A percentile compares a stretch with the other conserved stretches of the same genome.
phyloP scores from a whole-genome alignment of 2,797 vertebrate genomes.

The Emys orbicularis region DNA sequence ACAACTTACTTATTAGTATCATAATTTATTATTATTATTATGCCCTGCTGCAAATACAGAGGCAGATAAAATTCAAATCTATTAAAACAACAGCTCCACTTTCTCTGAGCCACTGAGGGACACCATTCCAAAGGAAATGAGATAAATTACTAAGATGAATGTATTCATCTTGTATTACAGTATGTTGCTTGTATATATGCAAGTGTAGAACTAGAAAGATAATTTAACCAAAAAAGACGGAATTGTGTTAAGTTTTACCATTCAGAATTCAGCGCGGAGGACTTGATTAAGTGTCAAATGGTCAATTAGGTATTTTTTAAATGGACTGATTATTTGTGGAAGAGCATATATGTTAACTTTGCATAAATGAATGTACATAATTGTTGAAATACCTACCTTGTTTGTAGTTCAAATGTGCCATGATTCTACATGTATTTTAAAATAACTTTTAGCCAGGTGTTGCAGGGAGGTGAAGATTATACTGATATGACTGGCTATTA shows the following conservation, averaged over 20 bases:
- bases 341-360: not conserved
- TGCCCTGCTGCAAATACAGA: constrained; percentile 75
- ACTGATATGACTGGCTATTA: not conserved
- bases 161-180: constrained; percentile 20
- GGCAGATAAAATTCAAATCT: constrained; percentile 84
- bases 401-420: not conserved
- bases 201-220: constrained; percentile 41
- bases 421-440: constrained; percentile 3
- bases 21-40: constrained; percentile 87
- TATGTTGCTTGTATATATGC: constrained; percentile 28
- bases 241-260: not conserved
- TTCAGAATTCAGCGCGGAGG: constrained; percentile 55
- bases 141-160: constrained; percentile 75
- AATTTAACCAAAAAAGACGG: constrained; percentile 32
- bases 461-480: not conserved
- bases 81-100: constrained; percentile 79
- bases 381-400: not conserved
- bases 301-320: constrained; percentile 64
- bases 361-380: not conserved
- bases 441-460: not conserved
- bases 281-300: constrained; percentile 45
- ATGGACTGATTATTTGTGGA: not conserved
- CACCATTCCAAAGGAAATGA: constrained; percentile 70
- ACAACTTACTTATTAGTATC: constrained; percentile 82
- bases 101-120: constrained; percentile 76